phyloP scores from a whole-genome alignment of 2,113 vertebrate species.

The Bucco capensis region DNA sequence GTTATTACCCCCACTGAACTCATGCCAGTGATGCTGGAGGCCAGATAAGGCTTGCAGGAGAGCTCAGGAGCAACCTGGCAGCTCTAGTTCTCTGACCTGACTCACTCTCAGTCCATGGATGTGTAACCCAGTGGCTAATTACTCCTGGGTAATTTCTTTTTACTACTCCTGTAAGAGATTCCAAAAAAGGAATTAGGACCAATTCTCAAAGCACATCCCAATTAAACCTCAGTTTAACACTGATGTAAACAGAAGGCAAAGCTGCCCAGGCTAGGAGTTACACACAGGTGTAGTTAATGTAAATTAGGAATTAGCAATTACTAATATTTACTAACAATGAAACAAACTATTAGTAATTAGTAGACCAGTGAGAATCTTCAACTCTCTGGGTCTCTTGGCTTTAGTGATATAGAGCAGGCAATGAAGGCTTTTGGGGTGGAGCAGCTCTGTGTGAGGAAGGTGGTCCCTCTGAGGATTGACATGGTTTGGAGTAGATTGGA shows the following conservation, averaged over 20 bases:
- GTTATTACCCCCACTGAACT: rapidly evolving
- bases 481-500: not conserved
- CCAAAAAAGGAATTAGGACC: not conserved
- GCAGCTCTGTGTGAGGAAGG: rapidly evolving
- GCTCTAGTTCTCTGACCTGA: not conserved
- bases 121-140: not conserved
- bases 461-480: not conserved
- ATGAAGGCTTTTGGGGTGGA: not conserved
- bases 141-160: too few species aligned
- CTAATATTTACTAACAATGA: not conserved
- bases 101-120: rapidly evolving
- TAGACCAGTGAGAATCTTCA: not conserved
- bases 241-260: not conserved
- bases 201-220: not conserved
- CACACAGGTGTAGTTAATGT: not conserved
- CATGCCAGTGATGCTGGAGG: rapidly evolving
- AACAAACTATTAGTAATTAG: not conserved
- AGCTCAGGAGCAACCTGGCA: not conserved
- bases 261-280: not conserved
- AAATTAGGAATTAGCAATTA: not conserved
- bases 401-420: not conserved
- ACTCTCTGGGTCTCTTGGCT: not conserved
- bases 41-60: rapidly evolving
- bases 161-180: not conserved
- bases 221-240: not conserved